phyloP scores from a whole-genome alignment of 30 jellyfish, hydroid and myxozoan species.

The Hydractinia symbiolongicarpus region DNA sequence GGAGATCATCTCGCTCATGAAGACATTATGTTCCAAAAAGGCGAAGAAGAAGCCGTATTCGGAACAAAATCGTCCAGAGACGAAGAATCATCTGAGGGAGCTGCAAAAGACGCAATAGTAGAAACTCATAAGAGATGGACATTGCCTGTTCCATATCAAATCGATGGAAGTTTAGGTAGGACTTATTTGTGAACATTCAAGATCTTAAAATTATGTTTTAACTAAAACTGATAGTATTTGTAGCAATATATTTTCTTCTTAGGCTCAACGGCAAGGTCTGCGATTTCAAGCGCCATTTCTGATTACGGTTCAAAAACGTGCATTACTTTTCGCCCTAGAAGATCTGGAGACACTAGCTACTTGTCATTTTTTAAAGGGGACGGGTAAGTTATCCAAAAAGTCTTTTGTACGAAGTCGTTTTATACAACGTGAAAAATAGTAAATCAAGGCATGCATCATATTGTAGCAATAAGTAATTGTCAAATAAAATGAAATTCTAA shows the following conservation, averaged over 20 bases:
- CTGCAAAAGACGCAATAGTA: background rate
- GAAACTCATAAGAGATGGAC: conserved; percentile 6
- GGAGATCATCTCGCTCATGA: too few relatives aligned
- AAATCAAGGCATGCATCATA: too few relatives aligned
- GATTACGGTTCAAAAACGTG: background rate
- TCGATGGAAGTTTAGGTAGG: conserved; percentile 1
- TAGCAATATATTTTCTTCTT: background rate
- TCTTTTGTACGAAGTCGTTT: too few relatives aligned
- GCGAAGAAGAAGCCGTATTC: conserved; percentile 5
- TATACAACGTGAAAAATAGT: too few relatives aligned
- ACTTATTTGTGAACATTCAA: background rate
- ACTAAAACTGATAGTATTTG: too few relatives aligned
- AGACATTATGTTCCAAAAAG: conserved; percentile 1
- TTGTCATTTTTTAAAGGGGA: background rate
- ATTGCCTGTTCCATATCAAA: background rate
- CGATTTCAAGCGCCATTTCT: background rate
- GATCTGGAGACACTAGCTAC: background rate
- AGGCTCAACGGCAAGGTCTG: background rate
- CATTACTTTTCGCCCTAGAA: background rate
- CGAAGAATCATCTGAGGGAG: background rate
- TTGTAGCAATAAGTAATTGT: too few relatives aligned
- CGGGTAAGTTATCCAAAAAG: background rate
- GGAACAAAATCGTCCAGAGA: background rate
- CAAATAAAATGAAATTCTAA: too few relatives aligned
- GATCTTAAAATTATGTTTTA: background rate